A percentile compares a stretch with the other conserved stretches of the same genome.
Conservation (phyloP, 2,113 vertebrate genomes). For the Balaeniceps rex region DNA sequence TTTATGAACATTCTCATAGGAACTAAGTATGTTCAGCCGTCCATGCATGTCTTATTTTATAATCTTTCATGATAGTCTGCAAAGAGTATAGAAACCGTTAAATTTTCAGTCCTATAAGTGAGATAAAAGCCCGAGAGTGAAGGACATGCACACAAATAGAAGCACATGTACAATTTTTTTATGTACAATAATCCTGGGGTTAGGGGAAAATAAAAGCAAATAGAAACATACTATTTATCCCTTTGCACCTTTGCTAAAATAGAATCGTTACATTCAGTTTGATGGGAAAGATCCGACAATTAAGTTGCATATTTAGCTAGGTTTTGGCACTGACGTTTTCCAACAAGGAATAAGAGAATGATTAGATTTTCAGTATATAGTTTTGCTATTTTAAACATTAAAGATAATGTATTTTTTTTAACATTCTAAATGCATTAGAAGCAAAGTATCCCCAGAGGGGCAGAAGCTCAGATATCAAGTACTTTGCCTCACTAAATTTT, state of each 20-base stretch:
- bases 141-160: neutral
- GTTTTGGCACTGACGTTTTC: neutral
- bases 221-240: neutral
- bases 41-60: neutral
- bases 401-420: neutral
- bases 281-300: neutral
- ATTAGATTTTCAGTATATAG: neutral
- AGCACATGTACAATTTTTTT: neutral
- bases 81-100: neutral
- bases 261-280: conserved; percentile 37
- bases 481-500: neutral
- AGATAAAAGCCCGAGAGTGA: neutral
- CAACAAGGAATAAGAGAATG: neutral
- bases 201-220: neutral
- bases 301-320: conserved; percentile 28
- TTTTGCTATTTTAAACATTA: conserved; percentile 13
- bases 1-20: neutral
- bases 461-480: neutral
- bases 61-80: neutral
- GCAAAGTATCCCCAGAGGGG: neutral
- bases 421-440: neutral
- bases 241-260: conserved; percentile 10
- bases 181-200: neutral
- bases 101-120: neutral
- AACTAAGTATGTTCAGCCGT: neutral